Evolutionary conservation across 2,797 vertebrate genomes (phyloP).

Genomic region (Liasis olivaceus): DNA sequence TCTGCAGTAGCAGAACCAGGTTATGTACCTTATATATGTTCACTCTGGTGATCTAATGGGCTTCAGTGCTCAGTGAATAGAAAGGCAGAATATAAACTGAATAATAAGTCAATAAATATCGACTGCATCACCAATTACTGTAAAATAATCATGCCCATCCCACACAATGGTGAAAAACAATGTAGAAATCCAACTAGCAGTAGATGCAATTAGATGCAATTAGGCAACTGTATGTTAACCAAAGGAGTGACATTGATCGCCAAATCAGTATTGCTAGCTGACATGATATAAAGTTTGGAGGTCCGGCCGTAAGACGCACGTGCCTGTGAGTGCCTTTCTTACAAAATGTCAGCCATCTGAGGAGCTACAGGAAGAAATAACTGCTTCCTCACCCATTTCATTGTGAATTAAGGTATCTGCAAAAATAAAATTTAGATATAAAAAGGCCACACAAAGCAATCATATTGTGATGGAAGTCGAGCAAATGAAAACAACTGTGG

Average conservation of each 20-base stretch:
- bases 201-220: constrained; percentile 65
- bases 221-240: constrained; percentile 34
- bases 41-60: not conserved
- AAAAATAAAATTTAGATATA: constrained; percentile 65
- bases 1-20: not conserved
- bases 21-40: not conserved
- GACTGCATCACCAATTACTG: not conserved
- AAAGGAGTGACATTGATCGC: constrained; percentile 42
- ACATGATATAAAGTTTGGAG: constrained; percentile 8
- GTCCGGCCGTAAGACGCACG: constrained; percentile 58
- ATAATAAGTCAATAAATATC: not conserved
- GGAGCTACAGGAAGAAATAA: constrained; percentile 61
- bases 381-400: constrained; percentile 52
- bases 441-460: constrained; percentile 57
- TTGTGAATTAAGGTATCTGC: constrained; percentile 34
- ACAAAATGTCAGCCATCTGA: constrained; percentile 67
- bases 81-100: not conserved
- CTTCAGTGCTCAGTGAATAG: not conserved
- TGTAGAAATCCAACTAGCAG: constrained; percentile 61
- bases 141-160: constrained; percentile 1
- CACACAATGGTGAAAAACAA: constrained; percentile 47
- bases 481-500: not conserved
- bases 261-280: constrained; percentile 55
- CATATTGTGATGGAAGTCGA: not conserved
- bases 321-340: constrained; percentile 62